phyloP scores from a whole-genome alignment of 2,797 vertebrate genomes.

The Pseudochirops corinnae region DNA sequence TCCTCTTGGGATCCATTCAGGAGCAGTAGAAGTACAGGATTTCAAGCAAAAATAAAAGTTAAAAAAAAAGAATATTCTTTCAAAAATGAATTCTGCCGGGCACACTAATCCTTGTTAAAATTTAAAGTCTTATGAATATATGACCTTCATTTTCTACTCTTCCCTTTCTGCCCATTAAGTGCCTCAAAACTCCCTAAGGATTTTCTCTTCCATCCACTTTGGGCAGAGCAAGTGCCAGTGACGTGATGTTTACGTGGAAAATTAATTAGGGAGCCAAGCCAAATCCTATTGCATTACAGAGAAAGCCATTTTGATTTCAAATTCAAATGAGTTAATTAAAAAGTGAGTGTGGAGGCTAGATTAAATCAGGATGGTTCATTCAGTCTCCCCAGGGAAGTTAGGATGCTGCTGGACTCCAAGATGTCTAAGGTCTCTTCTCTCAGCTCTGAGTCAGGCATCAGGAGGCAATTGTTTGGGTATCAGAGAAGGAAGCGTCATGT shows the following conservation, averaged over 20 bases:
- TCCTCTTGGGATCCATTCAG: background rate
- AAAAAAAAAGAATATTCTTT: background rate
- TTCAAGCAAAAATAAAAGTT: background rate
- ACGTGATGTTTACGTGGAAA: slow-evolving; percentile 14
- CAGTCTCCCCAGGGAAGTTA: background rate
- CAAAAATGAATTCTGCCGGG: background rate
- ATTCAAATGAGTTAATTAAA: slow-evolving; percentile 35
- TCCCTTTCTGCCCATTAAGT: slow-evolving; percentile 20
- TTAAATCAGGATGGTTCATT: slow-evolving; percentile 6
- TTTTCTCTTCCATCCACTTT: slow-evolving; percentile 31
- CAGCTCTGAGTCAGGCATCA: background rate
- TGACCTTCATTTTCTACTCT: slow-evolving; percentile 1
- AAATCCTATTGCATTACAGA: background rate
- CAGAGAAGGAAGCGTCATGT: background rate
- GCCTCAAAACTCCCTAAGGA: background rate
- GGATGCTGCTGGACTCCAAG: background rate
- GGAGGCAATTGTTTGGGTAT: background rate
- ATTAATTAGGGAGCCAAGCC: background rate
- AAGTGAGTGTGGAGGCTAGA: background rate
- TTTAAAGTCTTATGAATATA: background rate
- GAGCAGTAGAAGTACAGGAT: background rate
- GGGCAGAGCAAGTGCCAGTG: background rate
- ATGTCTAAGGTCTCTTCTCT: background rate
- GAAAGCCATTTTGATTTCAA: slow-evolving; percentile 15
- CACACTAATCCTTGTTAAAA: slow-evolving; percentile 38